Percentiles rank a stretch among this genome's conserved stretches.
Conservation (phyloP, 2,888 invertebrate genomes). For the Parnassius orleans region DNA sequence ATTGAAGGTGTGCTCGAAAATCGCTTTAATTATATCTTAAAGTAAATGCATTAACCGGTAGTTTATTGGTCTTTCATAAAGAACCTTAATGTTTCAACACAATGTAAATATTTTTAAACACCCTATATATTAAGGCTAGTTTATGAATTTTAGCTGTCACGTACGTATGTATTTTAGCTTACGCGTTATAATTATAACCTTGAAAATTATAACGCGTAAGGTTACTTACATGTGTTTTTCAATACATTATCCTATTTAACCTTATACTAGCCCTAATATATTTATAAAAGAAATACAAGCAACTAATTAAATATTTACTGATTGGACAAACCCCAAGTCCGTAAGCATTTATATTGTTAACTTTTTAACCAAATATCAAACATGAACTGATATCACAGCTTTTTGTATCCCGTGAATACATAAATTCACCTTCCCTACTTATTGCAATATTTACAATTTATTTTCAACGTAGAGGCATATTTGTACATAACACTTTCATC, state of each 20-base stretch:
- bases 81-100: conserved; percentile 9
- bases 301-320: conserved; percentile 12
- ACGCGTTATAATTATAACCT: too few relatives aligned
- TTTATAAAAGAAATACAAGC: conserved; percentile 1
- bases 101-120: conserved; percentile 3
- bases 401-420: conserved; percentile 66
- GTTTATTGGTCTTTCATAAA: conserved; percentile 23
- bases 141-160: too few relatives aligned
- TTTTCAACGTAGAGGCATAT: conserved; percentile 26
- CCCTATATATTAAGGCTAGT: conserved; percentile 5
- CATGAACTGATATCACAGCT: conserved; percentile 76
- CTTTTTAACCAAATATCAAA: conserved; percentile 33
- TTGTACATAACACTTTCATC: conserved; percentile 9
- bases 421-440: conserved; percentile 47
- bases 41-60: conserved; percentile 13
- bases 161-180: too few relatives aligned
- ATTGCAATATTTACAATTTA: conserved; percentile 47
- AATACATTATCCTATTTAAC: too few relatives aligned
- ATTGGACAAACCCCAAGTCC: conserved; percentile 22
- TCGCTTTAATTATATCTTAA: conserved; percentile 10
- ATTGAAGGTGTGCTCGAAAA: conserved; percentile 36
- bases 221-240: too few relatives aligned
- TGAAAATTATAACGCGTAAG: too few relatives aligned
- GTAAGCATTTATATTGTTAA: conserved; percentile 20
- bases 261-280: not conserved